Evolutionary conservation across 2,113 vertebrate genomes (phyloP).

Genomic region (Pteronura brasiliensis): DNA sequence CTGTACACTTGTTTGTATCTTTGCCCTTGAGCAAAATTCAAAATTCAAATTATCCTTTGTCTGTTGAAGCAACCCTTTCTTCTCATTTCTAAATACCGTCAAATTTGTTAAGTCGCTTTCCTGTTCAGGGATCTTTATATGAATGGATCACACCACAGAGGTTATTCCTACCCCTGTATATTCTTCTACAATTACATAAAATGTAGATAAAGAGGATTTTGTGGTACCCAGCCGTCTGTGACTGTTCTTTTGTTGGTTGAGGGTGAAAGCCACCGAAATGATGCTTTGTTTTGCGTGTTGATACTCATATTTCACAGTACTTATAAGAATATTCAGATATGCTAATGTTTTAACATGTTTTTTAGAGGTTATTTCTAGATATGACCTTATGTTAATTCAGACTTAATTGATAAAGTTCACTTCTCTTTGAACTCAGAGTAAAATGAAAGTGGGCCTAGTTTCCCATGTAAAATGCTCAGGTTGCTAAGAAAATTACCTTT

Average conservation of each 20-base stretch:
- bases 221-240: neutral
- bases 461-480: neutral
- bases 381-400: neutral
- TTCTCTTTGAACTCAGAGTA: slow-evolving; percentile 19
- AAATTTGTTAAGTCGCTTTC: neutral
- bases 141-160: neutral
- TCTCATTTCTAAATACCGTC: neutral
- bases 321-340: neutral
- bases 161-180: neutral
- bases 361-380: neutral
- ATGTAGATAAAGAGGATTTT: neutral
- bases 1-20: neutral
- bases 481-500: neutral
- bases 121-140: neutral
- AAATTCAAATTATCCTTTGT: neutral
- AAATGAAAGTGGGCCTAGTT: neutral
- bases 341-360: neutral
- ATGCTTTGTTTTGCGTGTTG: neutral
- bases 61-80: neutral
- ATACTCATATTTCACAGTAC: neutral
- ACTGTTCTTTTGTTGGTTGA: neutral
- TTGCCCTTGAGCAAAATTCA: neutral
- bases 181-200: neutral
- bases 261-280: neutral
- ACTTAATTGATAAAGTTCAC: neutral